These are phyloP conservation scores for Plusia festucae DNA, from an alignment of 2,888 invertebrate species.

Conservation along the genomic window DNA sequence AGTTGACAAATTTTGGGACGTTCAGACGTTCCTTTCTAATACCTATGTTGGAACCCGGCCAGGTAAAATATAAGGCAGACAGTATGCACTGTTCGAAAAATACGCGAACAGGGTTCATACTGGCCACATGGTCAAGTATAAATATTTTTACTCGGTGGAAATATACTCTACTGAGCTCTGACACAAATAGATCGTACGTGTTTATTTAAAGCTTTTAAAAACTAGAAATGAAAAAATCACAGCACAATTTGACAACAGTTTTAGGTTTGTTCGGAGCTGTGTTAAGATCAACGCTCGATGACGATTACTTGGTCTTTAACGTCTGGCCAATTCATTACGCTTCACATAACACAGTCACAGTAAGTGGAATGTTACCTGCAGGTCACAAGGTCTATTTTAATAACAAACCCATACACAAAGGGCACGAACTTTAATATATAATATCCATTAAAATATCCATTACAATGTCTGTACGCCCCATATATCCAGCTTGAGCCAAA, in stretches of 20 bases:
- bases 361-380: slow-evolving; percentile 17
- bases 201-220: slow-evolving; percentile 28
- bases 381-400: slow-evolving; percentile 52
- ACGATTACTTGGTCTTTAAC: neutral
- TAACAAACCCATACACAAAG: slow-evolving; percentile 41
- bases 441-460: slow-evolving; percentile 57
- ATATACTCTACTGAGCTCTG: slow-evolving; percentile 29
- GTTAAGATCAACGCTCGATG: neutral
- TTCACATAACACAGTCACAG: slow-evolving; percentile 17
- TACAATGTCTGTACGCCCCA: slow-evolving; percentile 46
- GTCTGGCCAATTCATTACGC: slow-evolving; percentile 14
- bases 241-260: neutral
- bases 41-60: slow-evolving; percentile 48
- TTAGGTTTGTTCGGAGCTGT: neutral
- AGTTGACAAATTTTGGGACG: slow-evolving; percentile 8
- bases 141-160: slow-evolving; percentile 52
- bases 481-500: slow-evolving; percentile 59
- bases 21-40: slow-evolving; percentile 15
- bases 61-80: slow-evolving; percentile 39
- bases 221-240: neutral
- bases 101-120: slow-evolving; percentile 34
- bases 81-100: slow-evolving; percentile 41
- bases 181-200: slow-evolving; percentile 41
- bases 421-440: slow-evolving; percentile 53
- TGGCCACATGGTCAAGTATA: slow-evolving; percentile 22